These are phyloP conservation scores for Sericinus montela DNA, from an alignment of 2,888 invertebrate species.

Conservation along the genomic window DNA sequence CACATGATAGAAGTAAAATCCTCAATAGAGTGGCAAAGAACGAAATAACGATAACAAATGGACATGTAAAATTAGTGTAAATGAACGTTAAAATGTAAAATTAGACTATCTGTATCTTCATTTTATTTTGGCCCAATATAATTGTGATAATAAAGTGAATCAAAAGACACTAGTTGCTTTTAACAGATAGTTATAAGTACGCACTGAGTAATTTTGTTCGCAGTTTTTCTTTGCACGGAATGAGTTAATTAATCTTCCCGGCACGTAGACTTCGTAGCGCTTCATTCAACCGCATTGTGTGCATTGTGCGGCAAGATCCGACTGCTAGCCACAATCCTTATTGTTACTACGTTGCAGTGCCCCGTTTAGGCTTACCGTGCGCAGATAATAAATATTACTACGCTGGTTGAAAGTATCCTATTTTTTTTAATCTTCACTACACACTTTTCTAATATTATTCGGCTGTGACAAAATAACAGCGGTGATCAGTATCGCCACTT, in stretches of 20 bases:
- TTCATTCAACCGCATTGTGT: conserved; percentile 5
- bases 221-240: not conserved
- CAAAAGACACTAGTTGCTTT: not conserved
- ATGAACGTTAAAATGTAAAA: too few relatives aligned
- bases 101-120: too few relatives aligned
- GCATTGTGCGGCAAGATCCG: conserved; percentile 10
- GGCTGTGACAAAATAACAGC: too few relatives aligned
- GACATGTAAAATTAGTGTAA: too few relatives aligned
- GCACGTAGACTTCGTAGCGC: conserved; percentile 5
- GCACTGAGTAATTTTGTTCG: not conserved
- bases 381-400: not conserved
- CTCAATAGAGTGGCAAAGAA: too few relatives aligned
- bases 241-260: conserved; percentile 8
- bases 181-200: not conserved
- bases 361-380: not conserved
- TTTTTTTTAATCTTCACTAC: too few relatives aligned
- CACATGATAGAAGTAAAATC: too few relatives aligned
- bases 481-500: too few relatives aligned
- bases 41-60: too few relatives aligned
- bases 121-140: not conserved
- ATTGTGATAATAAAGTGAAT: conserved; percentile 1
- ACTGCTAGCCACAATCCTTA: conserved; percentile 1
- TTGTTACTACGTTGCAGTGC: not conserved
- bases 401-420: too few relatives aligned
- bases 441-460: too few relatives aligned